Percentiles rank a stretch among this genome's conserved stretches.
These are phyloP conservation scores for Onychomys torridus DNA, from an alignment of 2,797 vertebrate species.

Conservation along the genomic window DNA sequence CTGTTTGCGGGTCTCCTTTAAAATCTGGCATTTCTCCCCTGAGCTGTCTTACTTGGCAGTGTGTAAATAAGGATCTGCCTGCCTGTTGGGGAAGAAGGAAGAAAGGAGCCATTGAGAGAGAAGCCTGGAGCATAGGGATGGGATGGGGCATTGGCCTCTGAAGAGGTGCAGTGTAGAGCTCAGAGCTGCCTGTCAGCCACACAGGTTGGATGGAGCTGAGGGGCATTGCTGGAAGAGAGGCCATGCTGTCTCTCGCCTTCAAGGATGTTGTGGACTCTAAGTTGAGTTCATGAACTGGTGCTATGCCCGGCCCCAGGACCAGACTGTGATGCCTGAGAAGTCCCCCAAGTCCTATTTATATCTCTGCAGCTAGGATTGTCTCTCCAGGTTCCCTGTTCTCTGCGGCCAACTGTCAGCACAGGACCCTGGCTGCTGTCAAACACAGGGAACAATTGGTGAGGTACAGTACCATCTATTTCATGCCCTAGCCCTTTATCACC, in stretches of 20 bases:
- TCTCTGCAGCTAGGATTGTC: not conserved
- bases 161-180: not conserved
- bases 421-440: not conserved
- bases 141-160: not conserved
- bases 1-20: not conserved
- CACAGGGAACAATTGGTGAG: not conserved
- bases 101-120: not conserved
- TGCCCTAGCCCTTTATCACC: not conserved
- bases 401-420: not conserved
- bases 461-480: not conserved
- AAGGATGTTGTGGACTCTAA: not conserved
- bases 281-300: not conserved
- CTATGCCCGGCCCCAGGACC: not conserved
- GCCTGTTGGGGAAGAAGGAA: not conserved
- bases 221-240: accelerated
- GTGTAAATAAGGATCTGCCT: not conserved
- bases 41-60: not conserved
- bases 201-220: not conserved
- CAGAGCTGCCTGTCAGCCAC: not conserved
- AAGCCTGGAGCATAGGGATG: not conserved
- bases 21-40: not conserved
- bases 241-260: not conserved
- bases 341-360: not conserved
- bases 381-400: too few relatives aligned
- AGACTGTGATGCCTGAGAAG: not conserved